These are phyloP conservation scores for Mus spicilegus DNA, from an alignment of 2,113 vertebrate genomes.

Conservation along the genomic window DNA sequence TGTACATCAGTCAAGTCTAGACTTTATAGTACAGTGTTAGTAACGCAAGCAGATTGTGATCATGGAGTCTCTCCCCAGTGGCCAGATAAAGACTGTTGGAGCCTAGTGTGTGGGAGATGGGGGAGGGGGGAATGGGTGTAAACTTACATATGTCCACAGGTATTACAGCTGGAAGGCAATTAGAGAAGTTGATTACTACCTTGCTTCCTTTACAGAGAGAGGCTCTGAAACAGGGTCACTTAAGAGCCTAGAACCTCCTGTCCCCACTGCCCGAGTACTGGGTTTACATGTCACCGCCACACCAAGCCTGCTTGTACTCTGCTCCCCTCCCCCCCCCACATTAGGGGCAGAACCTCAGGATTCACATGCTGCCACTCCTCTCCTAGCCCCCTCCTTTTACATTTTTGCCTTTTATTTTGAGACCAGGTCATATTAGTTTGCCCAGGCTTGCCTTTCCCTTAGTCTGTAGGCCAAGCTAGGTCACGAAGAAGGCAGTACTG, in stretches of 20 bases:
- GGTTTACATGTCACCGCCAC: neutral
- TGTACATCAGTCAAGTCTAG: neutral
- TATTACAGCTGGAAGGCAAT: neutral
- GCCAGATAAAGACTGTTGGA: neutral
- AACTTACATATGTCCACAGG: neutral
- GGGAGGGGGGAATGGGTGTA: neutral
- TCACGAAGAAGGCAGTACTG: neutral
- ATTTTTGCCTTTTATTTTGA: neutral
- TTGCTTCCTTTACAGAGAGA: neutral
- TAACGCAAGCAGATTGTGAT: neutral
- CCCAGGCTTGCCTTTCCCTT: neutral
- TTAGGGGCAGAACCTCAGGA: neutral
- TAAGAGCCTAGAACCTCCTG: too few species aligned
- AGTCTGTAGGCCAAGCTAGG: neutral
- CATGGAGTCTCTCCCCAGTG: neutral
- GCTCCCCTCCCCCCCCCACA: too few species aligned
- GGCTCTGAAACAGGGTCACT: neutral
- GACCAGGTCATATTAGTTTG: neutral
- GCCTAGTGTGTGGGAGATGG: too few species aligned
- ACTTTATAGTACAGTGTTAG: neutral
- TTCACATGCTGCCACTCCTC: too few species aligned
- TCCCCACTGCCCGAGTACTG: too few species aligned
- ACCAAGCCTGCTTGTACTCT: neutral
- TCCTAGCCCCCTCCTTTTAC: too few species aligned
- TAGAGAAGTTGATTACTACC: neutral